Evolutionary conservation across 2,888 invertebrate genomes (phyloP), one percentile per base, ranked within the genome.

Genomic region (Cryptocheilus praepositus): DNA sequence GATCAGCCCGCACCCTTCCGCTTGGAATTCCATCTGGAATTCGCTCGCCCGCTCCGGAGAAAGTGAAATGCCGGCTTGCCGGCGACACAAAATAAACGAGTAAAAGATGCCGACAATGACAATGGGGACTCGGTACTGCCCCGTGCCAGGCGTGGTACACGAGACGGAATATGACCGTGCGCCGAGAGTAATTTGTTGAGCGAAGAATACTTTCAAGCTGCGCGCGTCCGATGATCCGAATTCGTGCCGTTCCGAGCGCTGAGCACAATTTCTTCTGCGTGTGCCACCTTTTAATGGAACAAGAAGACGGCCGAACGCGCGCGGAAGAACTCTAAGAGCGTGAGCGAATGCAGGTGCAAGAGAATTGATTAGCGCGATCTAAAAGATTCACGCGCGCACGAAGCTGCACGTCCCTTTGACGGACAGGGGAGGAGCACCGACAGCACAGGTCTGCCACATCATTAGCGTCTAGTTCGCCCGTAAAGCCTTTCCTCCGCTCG

Each of bases 21-120:
- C 52, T 63, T 63, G 72, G 76, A 76, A 78, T 78, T 74, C 69
- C 74, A 57, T 21, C 43, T 69, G 78, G 78, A 78, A 78, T 79
- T 74, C 64, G 66, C 65, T 21, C 60, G 70, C 28, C 60, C 55
- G 65, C 59, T 61, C 25, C 54, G 80, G 80, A 78, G 79, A 80
- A 80, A 80, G 76, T 76, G 76, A 77, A 78, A 76, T 70, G 70
- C 62, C 74, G 61, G 64, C 63, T 58, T 53, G 69, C 62, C 36
- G 64, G 60, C 58, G 70, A 67, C 71, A 73, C 75, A 60, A 80
- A 79, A 77, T 73, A 79, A 77, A 66, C 58, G 52, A 43, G 51
- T 63, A 67, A 67, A 67, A 72, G 59, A 68, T 63, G 60, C 60
- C 66, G 55, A 52, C 66, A 59, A 64, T 74, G 70, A 66, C 70